Base-by-base conservation (phyloP, 2,113 vertebrate genomes). In the Herpetotheres cachinnans region DNA sequence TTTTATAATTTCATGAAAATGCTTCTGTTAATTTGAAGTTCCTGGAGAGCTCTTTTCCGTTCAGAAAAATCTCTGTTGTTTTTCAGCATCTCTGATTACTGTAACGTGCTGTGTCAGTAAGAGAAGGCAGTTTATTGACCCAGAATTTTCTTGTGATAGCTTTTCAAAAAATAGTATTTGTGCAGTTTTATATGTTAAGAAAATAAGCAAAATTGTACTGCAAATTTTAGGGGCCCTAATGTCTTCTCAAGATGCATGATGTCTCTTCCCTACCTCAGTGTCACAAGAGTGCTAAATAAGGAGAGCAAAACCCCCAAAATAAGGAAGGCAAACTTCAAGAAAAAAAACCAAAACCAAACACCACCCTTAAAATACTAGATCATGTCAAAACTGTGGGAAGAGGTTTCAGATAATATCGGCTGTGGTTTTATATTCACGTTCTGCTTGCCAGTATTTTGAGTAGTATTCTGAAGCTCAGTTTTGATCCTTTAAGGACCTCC, bases 401-500 rank as follows among this genome's bases (percentile, higher is more conserved):
- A 80, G 36, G 34, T 44, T 97, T 94, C 61, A 54, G 46, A 89
- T 56, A n/a, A 40, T 82, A n/a, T 72, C 3, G 0, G 30, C 26
- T 94, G 52, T 69, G 65, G 66, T 10, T 87, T 78, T 50, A 46
- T 38, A 82, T 42, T 74, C 40, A 16, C 18, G 1, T 55, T 62
- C 50, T 69, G 62, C 77, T 63, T 97, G 86, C 66, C 89, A 95
- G 16, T 94, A 70, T 90, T 95, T 82, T 58, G 73, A 81, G 62
- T 49, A 76, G 50, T 34, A 72, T 92, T 79, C 72, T 69, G 78
- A 93, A 65, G 70, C 7, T 55, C 54, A 16, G 9, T 73, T 94
- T 87, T 93, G 70, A 93, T 95, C 81, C 83, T 79, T 89, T 77
- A 77, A 85, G 89, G 78, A 93, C 74, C 58, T 80, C 73, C 81